Base-by-base conservation (phyloP, 2,113 vertebrate species). In the Hyla sarda region DNA sequence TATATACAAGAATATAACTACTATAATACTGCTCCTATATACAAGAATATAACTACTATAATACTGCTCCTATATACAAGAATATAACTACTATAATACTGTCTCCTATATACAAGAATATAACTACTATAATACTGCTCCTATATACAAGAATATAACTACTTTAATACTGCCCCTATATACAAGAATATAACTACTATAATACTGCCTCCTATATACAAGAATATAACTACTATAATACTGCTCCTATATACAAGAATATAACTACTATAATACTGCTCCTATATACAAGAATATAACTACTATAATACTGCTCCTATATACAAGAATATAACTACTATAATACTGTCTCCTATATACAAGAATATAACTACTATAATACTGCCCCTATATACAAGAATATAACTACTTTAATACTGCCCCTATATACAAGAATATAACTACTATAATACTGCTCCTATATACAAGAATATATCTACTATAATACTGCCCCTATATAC, bases 291-390 rank as follows among this genome's bases (percentile, higher is more conserved):
- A 8, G 41, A 41, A 41, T 41, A 41, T 41, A 41, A 41, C 41
- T 41, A 41, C 41, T 41, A 41, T 41, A 41, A 41, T 41, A 41
- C 41, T 41, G 41, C 41, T 41, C 41, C 41, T 41, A 41, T 41
- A 41, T 41, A 41, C 41, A 41, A 41, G 41, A 41, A 41, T 41
- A 41, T 41, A 41, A 41, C 41, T 41, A 41, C 41, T 41, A 41
- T 41, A 41, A 41, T 41, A 41, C 41, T 41, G 41, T n/a, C 6
- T 5, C 58, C 60, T 65, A 65, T 65, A 17, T 65, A 65, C 60
- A 65, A 65, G 60, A 65, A 65, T 65, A 65, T 65, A 65, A 30
- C 60, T 65, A 65, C 60, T 65, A 65, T 65, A 65, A 65, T 65
- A 65, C 60, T 65, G 25, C 60, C 60, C 60, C 60, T 65, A 65